A percentile compares a stretch with the other conserved stretches of the same genome.
Conservation (phyloP, 2,888 invertebrate species). For the Mantis religiosa region DNA sequence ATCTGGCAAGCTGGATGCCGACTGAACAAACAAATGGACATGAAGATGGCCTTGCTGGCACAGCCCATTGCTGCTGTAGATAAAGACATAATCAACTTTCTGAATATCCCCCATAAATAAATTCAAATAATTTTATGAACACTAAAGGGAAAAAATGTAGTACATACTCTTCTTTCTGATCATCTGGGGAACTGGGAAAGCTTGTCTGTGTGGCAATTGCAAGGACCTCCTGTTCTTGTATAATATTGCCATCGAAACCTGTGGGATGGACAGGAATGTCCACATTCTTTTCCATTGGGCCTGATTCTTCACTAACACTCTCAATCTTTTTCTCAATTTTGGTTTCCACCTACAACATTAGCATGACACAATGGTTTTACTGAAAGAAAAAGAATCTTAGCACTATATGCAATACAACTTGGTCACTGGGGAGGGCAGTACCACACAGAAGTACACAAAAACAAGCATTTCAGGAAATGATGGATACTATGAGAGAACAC, state of each 20-base stretch:
- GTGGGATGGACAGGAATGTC: background rate
- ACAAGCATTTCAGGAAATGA: no score
- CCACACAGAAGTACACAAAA: no score
- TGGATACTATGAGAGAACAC: no score
- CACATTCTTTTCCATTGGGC: constrained; percentile 21
- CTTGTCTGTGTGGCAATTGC: constrained; percentile 33
- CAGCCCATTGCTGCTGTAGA: no score
- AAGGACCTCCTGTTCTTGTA: constrained; percentile 20
- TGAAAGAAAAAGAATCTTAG: no score
- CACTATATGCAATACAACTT: no score
- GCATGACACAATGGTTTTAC: background rate
- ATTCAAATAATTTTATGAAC: background rate
- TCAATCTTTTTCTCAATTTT: background rate
- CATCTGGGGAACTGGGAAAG: constrained; percentile 14
- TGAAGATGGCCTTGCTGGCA: no score
- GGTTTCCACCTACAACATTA: background rate
- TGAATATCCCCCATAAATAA: no score
- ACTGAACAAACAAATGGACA: no score
- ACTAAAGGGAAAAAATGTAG: background rate
- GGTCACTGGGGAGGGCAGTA: no score
- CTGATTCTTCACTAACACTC: background rate
- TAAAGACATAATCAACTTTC: no score
- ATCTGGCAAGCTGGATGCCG: no score
- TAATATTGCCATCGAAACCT: background rate
- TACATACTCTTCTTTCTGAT: constrained; percentile 28